These are phyloP conservation scores for Coluber constrictor DNA, from an alignment of 2,797 vertebrate genomes.

Conservation along the genomic window DNA sequence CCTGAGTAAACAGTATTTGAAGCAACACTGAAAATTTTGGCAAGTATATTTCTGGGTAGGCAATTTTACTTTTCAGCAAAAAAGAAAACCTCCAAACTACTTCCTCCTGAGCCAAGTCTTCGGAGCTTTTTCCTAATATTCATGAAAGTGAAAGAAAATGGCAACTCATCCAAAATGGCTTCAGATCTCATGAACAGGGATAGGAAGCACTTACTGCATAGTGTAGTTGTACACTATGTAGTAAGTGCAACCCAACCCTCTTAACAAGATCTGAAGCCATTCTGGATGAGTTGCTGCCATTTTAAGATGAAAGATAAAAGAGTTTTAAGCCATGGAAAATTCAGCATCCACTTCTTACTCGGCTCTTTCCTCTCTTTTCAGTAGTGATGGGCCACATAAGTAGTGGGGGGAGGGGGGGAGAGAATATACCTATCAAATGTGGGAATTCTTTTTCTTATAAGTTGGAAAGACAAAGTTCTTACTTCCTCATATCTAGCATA, in stretches of 20 bases:
- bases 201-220: too few relatives aligned
- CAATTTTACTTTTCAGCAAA: not conserved
- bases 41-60: not conserved
- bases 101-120: not conserved
- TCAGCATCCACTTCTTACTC: not conserved
- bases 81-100: not conserved
- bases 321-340: not conserved
- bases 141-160: not conserved
- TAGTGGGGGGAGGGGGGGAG: not conserved
- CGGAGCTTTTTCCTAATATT: not conserved
- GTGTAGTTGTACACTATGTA: not conserved
- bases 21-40: not conserved
- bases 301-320: not conserved
- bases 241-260: not conserved
- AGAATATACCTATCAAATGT: constrained; percentile 13
- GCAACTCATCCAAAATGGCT: not conserved
- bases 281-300: not conserved
- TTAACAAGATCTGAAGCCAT: not conserved
- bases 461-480: constrained; percentile 7
- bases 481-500: constrained; percentile 12
- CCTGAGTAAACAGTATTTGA: not conserved
- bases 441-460: not conserved
- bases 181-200: not conserved
- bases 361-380: not conserved
- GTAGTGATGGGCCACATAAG: not conserved